Conservation (phyloP, 2,797 vertebrate species). For the Lemur catta region DNA sequence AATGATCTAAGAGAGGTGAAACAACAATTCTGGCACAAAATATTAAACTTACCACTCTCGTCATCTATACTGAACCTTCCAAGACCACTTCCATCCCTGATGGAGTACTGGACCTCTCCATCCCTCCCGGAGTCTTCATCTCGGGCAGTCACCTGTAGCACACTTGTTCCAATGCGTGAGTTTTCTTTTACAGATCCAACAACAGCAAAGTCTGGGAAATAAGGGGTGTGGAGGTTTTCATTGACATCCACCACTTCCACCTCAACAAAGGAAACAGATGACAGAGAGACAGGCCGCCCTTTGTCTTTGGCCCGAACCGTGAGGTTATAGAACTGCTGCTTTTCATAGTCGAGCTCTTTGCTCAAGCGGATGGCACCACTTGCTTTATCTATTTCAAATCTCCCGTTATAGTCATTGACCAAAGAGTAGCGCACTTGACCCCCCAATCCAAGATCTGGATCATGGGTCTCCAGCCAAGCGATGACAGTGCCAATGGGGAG, state of each 20-base stretch:
- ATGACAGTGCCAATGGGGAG: constrained; percentile 95
- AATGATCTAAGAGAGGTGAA: not conserved
- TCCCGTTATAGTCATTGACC: constrained; percentile 92
- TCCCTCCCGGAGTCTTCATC: constrained; percentile 95
- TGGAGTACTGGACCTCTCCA: constrained; percentile 96
- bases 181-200: constrained; percentile 94
- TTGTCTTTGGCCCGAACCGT: constrained; percentile 96
- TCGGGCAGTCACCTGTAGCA: constrained; percentile 91
- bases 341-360: constrained; percentile 96
- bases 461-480: constrained; percentile 96
- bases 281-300: constrained; percentile 94
- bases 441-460: constrained; percentile 94
- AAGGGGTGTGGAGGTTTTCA: constrained; percentile 95
- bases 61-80: constrained; percentile 96
- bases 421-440: constrained; percentile 95
- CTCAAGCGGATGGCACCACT: constrained; percentile 94
- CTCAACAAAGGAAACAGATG: constrained; percentile 95
- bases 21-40: not conserved
- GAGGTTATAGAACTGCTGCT: constrained; percentile 97
- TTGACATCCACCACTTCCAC: constrained; percentile 98
- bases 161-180: constrained; percentile 92
- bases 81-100: constrained; percentile 95
- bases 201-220: constrained; percentile 93
- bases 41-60: constrained; percentile 90
- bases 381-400: constrained; percentile 94